Conservation (phyloP, 1,140 invertebrate species). For the Drosophila nannoptera region DNA sequence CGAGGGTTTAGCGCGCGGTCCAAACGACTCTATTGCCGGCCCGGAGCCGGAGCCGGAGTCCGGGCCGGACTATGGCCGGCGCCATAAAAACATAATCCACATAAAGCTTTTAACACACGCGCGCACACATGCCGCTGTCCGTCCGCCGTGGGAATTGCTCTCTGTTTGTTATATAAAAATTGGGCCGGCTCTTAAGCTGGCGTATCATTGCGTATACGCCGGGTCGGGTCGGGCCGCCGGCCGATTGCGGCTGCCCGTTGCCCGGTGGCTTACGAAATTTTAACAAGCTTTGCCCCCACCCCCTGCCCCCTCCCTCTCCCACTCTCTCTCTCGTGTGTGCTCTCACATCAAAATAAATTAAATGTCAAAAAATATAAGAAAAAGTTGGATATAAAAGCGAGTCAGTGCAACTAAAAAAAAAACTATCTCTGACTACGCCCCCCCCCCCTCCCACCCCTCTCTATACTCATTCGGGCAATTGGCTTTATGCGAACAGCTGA, state of each 20-base stretch:
- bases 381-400: neutral
- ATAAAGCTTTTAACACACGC: conserved; percentile 52
- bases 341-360: conserved; percentile 12
- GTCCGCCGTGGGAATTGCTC: conserved; percentile 11
- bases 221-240: conserved; percentile 2
- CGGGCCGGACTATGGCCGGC: too few relatives aligned
- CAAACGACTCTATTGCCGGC: conserved; percentile 37
- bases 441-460: too few relatives aligned
- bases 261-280: conserved; percentile 33
- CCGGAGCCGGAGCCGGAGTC: too few relatives aligned
- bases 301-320: neutral
- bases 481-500: too few relatives aligned
- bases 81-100: conserved; percentile 55
- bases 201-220: conserved; percentile 40
- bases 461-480: too few relatives aligned
- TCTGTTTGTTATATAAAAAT: conserved; percentile 34
- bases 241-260: conserved; percentile 2
- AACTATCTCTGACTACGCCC: too few relatives aligned
- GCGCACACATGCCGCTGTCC: neutral
- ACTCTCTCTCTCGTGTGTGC: conserved; percentile 5
- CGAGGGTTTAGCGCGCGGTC: neutral
- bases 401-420: neutral
- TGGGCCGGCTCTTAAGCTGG: conserved; percentile 31
- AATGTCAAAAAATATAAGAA: neutral
- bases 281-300: conserved; percentile 15